A percentile compares a stretch with the other conserved stretches of the same genome.
Evolutionary conservation across 2,797 vertebrate species (phyloP).

Genomic region (Telmatherina bonti): DNA sequence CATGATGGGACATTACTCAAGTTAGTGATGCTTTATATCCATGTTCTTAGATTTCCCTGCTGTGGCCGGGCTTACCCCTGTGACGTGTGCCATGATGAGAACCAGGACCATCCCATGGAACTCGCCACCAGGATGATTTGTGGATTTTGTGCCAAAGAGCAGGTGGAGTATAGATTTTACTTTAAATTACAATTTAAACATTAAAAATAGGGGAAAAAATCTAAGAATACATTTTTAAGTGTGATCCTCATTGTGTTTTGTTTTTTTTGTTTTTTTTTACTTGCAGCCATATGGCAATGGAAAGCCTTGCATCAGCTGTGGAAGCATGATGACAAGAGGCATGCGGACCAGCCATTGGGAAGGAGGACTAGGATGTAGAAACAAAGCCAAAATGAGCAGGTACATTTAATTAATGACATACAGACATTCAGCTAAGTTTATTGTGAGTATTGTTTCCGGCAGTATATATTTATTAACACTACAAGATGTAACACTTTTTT

Average conservation of each 20-base stretch:
- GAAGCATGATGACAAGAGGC: slow-evolving; percentile 83
- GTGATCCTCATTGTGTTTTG: not conserved
- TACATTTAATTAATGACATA: slow-evolving; percentile 35
- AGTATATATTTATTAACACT: not conserved
- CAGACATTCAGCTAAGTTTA: not conserved
- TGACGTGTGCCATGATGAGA: slow-evolving; percentile 85
- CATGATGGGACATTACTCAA: not conserved
- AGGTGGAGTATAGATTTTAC: slow-evolving; percentile 68
- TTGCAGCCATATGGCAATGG: slow-evolving; percentile 80
- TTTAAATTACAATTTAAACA: not conserved
- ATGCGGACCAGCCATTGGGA: slow-evolving; percentile 84
- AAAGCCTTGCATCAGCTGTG: slow-evolving; percentile 84
- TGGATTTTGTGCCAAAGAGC: slow-evolving; percentile 87
- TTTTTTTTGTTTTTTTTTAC: slow-evolving; percentile 3
- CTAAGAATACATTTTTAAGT: not conserved
- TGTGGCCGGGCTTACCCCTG: slow-evolving; percentile 87
- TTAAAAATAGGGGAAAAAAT: no score
- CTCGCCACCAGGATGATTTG: slow-evolving; percentile 88
- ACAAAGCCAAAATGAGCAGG: slow-evolving; percentile 85
- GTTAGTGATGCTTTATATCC: not conserved
- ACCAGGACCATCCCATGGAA: slow-evolving; percentile 88
- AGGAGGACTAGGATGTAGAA: slow-evolving; percentile 87
- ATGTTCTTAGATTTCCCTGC: slow-evolving; percentile 83
- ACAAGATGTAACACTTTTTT: not conserved
- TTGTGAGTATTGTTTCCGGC: not conserved